These are phyloP conservation scores for Phaetusa simplex DNA, from an alignment of 2,113 vertebrate genomes.

Conservation along the genomic window DNA sequence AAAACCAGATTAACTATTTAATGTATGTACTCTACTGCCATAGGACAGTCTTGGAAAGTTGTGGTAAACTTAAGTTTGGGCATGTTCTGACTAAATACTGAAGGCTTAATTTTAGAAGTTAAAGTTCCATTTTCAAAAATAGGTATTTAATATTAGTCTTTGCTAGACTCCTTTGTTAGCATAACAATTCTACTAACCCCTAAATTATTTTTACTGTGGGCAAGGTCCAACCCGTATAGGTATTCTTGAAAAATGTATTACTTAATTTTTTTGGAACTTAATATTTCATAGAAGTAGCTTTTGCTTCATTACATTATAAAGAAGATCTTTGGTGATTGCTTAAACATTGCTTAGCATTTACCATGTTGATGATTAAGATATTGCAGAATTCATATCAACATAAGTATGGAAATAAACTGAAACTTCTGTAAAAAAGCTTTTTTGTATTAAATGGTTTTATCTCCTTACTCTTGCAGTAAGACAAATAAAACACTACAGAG, in stretches of 20 bases:
- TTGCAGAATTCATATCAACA: not conserved
- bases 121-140: not conserved
- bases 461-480: not conserved
- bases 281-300: not conserved
- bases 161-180: not conserved
- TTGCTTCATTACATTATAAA: not conserved
- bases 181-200: not conserved
- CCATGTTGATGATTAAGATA: not conserved
- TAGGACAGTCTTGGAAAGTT: not conserved
- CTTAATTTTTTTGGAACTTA: not conserved
- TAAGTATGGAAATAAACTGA: not conserved
- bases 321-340: not conserved
- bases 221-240: not conserved
- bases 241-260: not conserved
- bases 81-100: not conserved
- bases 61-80: not conserved
- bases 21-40: fast-evolving
- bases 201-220: not conserved
- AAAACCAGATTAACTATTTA: not conserved
- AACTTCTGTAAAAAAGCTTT: not conserved
- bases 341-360: not conserved
- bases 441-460: not conserved
- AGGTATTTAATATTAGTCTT: not conserved
- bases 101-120: not conserved
- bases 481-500: not conserved